Base-by-base conservation (phyloP, 2,113 vertebrate species). In the Cyanoramphus novaezelandiae region DNA sequence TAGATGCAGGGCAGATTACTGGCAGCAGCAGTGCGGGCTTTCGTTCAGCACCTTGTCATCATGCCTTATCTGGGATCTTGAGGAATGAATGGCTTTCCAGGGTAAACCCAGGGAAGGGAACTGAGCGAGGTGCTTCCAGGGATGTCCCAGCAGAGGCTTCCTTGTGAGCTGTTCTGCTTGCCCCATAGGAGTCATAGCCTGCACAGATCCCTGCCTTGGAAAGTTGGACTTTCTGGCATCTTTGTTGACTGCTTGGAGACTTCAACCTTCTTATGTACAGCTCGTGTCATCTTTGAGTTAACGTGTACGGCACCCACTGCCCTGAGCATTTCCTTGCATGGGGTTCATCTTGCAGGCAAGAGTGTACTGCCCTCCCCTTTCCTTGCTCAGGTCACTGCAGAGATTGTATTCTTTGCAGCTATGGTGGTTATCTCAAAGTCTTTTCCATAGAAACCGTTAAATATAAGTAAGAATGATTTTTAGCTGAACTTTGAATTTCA, bases 11-110 rank as follows among this genome's bases (percentile, higher is more conserved):
- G 55, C 12, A 13, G 25, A 47, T 47, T 74, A 12, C 82, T 78
- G 78, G 60, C 75, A 80, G 92, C 14, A 2, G 49, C 70, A 53
- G 52, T 18, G 41, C 3, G 4, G 87, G 50, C 43, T 77, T 88
- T 95, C 83, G 53, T 82, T 85, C 92, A 86, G 59, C 90, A n/a
- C 71, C 78, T 59, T 94, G 76, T 95, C 89, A 85, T 14, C 0
- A 0, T 62, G 74, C 37, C 69, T 96, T 93, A 82, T 90, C 90
- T 96, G 84, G 60, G 79, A 90, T 94, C 92, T 92, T 91, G 88
- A 93, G 57, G 63, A 77, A 79, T 77, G 64, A 74, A 82, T 74
- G 64, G 47, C 82, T 92, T 57, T 74, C 16, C 20, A n/a, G 90
- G 80, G 81, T 91, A 77, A 96, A 67, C 16, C 23, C 2, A 0